These are phyloP conservation scores for Chelon labrosus DNA, from an alignment of 2,797 vertebrate genomes.

Conservation along the genomic window DNA sequence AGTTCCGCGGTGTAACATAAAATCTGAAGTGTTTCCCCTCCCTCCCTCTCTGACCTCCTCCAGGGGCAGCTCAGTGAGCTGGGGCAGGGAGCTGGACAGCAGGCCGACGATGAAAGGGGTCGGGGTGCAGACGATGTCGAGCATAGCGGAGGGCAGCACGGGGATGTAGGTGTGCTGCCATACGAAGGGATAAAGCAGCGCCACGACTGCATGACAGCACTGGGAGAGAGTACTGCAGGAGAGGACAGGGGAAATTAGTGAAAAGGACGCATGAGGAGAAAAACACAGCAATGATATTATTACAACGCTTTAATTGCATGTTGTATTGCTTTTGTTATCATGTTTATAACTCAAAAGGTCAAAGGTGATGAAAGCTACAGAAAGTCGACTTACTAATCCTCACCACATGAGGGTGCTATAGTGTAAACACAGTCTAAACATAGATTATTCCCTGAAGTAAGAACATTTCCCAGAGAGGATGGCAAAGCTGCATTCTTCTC, in stretches of 20 bases:
- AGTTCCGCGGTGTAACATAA: neutral
- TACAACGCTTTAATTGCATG: neutral
- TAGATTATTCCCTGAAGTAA: constrained; percentile 2
- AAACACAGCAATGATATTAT: neutral
- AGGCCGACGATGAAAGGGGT: constrained; percentile 96
- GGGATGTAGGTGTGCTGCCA: constrained; percentile 99
- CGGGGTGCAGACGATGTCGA: constrained; percentile 96
- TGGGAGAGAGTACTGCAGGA: constrained; percentile 92
- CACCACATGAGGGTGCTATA: constrained; percentile 49
- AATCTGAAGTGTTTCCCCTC: constrained; percentile 65
- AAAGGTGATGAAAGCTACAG: neutral
- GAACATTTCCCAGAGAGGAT: constrained; percentile 55
- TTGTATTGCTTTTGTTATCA: neutral
- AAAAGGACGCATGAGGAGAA: too few species aligned
- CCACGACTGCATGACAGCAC: constrained; percentile 95
- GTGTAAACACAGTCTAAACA: constrained; percentile 1
- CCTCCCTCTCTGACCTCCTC: constrained; percentile 93
- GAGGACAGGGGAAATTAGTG: neutral
- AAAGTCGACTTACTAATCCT: neutral
- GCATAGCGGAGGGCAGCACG: constrained; percentile 93
- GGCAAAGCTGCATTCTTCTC: constrained; percentile 39
- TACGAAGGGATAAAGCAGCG: constrained; percentile 95
- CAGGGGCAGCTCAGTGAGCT: constrained; percentile 92
- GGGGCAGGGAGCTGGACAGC: constrained; percentile 91
- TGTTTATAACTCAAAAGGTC: too few species aligned